These are phyloP conservation scores for Gambusia affinis DNA, from an alignment of 2,113 vertebrate species.

Conservation along the genomic window DNA sequence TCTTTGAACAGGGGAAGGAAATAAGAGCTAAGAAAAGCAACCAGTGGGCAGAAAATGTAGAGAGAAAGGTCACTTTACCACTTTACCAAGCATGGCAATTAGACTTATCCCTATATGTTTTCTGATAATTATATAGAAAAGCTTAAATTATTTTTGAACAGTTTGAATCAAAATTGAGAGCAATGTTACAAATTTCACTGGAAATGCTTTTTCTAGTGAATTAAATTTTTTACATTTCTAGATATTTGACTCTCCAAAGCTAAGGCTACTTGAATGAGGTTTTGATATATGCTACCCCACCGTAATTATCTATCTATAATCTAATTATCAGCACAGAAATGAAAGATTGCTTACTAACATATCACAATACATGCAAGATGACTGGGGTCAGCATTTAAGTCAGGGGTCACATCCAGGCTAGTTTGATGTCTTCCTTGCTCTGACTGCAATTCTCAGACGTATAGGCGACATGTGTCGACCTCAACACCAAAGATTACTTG, in stretches of 20 bases:
- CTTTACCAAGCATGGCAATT: neutral
- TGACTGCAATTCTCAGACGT: neutral
- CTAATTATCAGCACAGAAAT: too few relatives aligned
- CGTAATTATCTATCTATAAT: neutral
- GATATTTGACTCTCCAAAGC: neutral
- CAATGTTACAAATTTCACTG: too few relatives aligned
- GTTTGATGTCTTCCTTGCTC: conserved; percentile 1
- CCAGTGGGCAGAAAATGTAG: neutral
- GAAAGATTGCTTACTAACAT: neutral
- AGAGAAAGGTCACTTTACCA: too few relatives aligned
- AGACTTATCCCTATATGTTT: neutral
- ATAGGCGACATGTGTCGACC: conserved; percentile 16
- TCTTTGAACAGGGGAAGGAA: neutral
- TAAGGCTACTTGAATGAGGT: neutral
- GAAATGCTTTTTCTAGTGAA: neutral
- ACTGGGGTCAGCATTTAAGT: neutral
- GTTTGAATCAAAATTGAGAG: neutral
- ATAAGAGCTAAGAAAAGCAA: neutral
- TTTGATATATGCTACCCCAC: neutral
- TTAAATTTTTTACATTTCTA: neutral
- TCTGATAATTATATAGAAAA: neutral
- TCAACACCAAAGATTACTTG: conserved; percentile 33
- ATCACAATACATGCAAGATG: neutral
- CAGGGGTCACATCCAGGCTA: neutral
- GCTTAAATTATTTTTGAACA: neutral